A percentile compares a stretch with the other conserved stretches of the same genome.
These are phyloP conservation scores for Neria commutata DNA, from an alignment of 2,888 invertebrate species.

Conservation along the genomic window DNA sequence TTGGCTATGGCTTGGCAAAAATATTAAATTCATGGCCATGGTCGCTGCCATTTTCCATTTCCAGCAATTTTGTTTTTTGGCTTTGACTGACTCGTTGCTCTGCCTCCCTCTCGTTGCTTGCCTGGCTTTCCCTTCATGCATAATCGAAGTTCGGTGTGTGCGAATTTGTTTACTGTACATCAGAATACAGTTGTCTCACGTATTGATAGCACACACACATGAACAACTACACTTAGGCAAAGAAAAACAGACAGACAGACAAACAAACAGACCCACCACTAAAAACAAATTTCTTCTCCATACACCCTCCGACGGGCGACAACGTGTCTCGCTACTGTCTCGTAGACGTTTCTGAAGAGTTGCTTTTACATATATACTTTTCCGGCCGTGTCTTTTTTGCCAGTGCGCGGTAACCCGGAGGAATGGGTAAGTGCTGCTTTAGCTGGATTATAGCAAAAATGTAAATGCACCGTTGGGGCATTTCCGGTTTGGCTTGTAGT, in stretches of 20 bases:
- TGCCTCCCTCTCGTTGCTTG: not conserved
- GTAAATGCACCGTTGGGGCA: not conserved
- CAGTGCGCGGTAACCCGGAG: not conserved
- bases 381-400: not conserved
- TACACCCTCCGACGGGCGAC: too few relatives aligned
- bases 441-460: conserved; percentile 45
- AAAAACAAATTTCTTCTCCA: too few relatives aligned
- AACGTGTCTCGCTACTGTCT: conserved; percentile 3
- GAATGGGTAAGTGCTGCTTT: conserved; percentile 40
- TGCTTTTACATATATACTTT: not conserved
- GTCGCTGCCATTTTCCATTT: conserved; percentile 24
- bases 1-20: not conserved
- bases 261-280: too few relatives aligned
- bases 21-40: conserved; percentile 50
- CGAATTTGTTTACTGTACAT: conserved; percentile 1
- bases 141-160: conserved; percentile 27
- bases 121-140: too few relatives aligned
- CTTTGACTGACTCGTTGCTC: not conserved
- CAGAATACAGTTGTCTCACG: not conserved
- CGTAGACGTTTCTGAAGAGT: not conserved
- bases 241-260: too few relatives aligned
- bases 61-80: not conserved
- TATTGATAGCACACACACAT: conserved; percentile 1
- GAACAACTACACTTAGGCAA: not conserved
- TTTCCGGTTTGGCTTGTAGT: not conserved